phyloP scores from a whole-genome alignment of 2,113 vertebrate species.

The Lota lota region DNA sequence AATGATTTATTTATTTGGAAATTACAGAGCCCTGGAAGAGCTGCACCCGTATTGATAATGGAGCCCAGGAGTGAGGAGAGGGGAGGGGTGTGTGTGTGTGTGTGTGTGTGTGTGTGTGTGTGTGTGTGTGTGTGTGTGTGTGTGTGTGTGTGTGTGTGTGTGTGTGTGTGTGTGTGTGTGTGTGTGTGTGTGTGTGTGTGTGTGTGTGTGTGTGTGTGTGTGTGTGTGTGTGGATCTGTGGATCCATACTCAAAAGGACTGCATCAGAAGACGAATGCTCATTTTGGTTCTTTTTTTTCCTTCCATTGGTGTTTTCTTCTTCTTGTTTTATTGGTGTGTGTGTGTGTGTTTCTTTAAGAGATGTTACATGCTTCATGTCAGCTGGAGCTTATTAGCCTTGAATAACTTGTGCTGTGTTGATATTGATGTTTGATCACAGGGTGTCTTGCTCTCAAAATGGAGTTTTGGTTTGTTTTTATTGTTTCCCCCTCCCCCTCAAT shows the following conservation, averaged over 20 bases:
- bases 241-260: conserved; percentile 10
- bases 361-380: not conserved
- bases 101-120: not conserved
- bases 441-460: conserved; percentile 33
- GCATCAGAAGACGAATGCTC: conserved; percentile 41
- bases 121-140: not conserved
- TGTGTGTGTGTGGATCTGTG: not conserved
- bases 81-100: not conserved
- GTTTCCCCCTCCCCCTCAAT: not conserved
- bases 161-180: no score
- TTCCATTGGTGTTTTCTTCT: not conserved
- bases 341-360: conserved; percentile 7
- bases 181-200: not conserved
- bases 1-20: conserved; percentile 73
- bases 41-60: conserved; percentile 60
- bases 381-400: conserved; percentile 8
- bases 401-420: conserved; percentile 38
- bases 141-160: not conserved
- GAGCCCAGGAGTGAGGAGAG: conserved; percentile 30
- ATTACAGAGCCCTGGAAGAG: conserved; percentile 54
- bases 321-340: not conserved
- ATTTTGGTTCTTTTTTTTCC: not conserved
- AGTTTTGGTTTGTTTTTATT: conserved; percentile 21
- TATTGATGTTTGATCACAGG: conserved; percentile 57
- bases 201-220: not conserved